Percentiles rank a stretch among this genome's conserved stretches.
These are phyloP conservation scores for Littorina saxatilis DNA, from an alignment of 1,140 invertebrate species.

Conservation along the genomic window DNA sequence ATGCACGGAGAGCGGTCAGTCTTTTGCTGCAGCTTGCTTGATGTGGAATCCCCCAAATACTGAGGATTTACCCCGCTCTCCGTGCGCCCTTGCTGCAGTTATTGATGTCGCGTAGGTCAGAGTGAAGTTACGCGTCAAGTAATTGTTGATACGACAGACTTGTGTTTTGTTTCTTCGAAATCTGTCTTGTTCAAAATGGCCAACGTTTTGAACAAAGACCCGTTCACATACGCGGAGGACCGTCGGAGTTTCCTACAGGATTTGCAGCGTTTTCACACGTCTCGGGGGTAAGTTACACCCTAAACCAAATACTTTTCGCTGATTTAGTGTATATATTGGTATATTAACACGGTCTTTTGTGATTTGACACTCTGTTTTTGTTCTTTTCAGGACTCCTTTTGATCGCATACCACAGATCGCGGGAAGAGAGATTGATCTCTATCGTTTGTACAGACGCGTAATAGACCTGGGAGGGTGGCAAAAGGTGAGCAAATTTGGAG, in stretches of 20 bases:
- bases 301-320: background rate
- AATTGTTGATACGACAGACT: constrained; percentile 44
- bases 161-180: constrained; percentile 40
- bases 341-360: background rate
- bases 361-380: constrained; percentile 27
- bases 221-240: constrained; percentile 83
- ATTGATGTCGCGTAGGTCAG: constrained; percentile 59
- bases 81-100: constrained; percentile 61
- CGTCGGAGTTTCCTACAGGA: constrained; percentile 86
- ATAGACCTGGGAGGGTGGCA: constrained; percentile 93
- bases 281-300: constrained; percentile 83
- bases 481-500: constrained; percentile 83
- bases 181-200: constrained; percentile 78
- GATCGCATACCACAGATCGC: constrained; percentile 87
- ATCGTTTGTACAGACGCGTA: constrained; percentile 92
- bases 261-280: constrained; percentile 88
- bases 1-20: constrained; percentile 56
- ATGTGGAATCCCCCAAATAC: constrained; percentile 70
- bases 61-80: constrained; percentile 69
- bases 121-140: constrained; percentile 36
- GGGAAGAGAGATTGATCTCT: constrained; percentile 93
- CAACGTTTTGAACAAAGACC: constrained; percentile 84
- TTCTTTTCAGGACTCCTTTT: constrained; percentile 83
- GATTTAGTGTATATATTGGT: constrained; percentile 18
- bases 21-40: constrained; percentile 58